Conservation (phyloP, 2,888 invertebrate species). For the Apantesis nais region DNA sequence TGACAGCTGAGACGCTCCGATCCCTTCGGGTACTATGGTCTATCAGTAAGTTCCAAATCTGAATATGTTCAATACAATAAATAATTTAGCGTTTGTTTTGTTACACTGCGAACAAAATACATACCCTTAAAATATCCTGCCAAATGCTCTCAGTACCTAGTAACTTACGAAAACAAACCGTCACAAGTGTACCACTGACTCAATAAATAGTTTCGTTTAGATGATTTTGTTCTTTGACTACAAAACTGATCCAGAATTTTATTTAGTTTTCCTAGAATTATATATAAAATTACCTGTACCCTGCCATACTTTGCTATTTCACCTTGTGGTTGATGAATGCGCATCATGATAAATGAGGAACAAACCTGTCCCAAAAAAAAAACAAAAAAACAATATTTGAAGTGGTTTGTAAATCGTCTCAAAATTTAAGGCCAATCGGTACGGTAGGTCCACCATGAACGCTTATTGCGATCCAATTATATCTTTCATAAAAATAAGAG, state of each 20-base stretch:
- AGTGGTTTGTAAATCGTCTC: neutral
- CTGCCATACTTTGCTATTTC: neutral
- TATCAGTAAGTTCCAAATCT: neutral
- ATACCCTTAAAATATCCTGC: neutral
- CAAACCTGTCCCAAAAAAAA: neutral
- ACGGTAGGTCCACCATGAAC: too few relatives aligned
- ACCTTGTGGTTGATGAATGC: neutral
- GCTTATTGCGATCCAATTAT: too few relatives aligned
- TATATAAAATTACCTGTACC: neutral
- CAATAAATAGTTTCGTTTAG: neutral
- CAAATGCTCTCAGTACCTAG: neutral
- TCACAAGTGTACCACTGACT: neutral
- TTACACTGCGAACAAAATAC: neutral
- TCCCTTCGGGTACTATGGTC: slow-evolving; percentile 32
- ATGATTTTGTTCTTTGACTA: neutral
- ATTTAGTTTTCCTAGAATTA: neutral
- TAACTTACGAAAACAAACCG: neutral
- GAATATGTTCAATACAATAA: neutral
- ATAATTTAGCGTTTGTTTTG: neutral
- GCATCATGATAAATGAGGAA: neutral
- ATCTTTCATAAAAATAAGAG: too few relatives aligned
- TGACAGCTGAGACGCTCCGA: slow-evolving; percentile 71
- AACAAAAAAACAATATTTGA: neutral
- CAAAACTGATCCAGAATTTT: neutral
- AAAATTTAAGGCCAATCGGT: too few relatives aligned